phyloP scores from a whole-genome alignment of 1,140 invertebrate species.

The Scaptomyza montana region DNA sequence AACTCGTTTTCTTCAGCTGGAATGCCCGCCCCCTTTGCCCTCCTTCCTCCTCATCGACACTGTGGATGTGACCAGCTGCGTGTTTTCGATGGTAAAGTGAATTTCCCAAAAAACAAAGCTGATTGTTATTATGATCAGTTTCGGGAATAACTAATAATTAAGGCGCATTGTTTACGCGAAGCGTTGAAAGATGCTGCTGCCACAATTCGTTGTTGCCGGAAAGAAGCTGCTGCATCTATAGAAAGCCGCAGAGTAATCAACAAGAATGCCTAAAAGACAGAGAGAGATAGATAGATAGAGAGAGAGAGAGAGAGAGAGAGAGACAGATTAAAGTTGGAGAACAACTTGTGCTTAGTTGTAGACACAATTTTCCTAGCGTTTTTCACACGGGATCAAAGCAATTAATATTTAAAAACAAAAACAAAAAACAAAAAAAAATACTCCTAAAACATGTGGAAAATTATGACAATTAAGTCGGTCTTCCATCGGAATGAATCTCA shows the following conservation, averaged over 20 bases:
- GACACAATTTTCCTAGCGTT: background rate
- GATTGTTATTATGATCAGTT: constrained; percentile 58
- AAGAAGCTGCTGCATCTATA: constrained; percentile 18
- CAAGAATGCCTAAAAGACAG: background rate
- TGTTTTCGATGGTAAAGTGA: constrained; percentile 19
- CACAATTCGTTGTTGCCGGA: background rate
- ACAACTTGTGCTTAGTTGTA: background rate
- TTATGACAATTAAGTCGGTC: no score
- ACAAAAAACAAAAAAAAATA: no score
- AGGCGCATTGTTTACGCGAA: constrained; percentile 47
- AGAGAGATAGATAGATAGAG: background rate
- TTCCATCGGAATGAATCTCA: no score
- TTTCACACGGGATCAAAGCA: background rate
- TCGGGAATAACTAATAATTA: constrained; percentile 56
- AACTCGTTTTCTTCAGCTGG: constrained; percentile 22
- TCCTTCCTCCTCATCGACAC: no score
- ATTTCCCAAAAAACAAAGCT: constrained; percentile 28
- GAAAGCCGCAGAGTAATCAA: constrained; percentile 18
- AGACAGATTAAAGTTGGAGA: background rate
- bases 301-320: background rate
- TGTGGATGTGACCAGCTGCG: background rate
- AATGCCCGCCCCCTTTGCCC: background rate
- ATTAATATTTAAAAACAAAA: no score
- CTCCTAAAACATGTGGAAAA: no score
- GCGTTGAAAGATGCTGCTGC: constrained; percentile 36